phyloP scores from a whole-genome alignment of 2,888 invertebrate species.

The Orthosia gothica region DNA sequence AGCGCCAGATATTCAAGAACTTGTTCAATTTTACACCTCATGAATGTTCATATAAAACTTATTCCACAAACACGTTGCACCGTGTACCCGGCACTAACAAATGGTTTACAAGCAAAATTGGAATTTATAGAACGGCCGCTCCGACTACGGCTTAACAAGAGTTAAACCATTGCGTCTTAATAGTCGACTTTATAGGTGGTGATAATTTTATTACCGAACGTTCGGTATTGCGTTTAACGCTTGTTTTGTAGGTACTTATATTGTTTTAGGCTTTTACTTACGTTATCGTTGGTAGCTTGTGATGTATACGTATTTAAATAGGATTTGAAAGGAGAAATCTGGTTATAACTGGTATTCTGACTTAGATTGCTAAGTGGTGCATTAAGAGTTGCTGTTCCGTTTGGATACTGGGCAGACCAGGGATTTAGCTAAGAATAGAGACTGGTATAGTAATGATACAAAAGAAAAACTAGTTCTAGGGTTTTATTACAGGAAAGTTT shows the following conservation, averaged over 20 bases:
- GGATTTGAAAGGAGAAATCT: neutral
- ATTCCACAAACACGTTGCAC: neutral
- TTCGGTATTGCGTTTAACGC: slow-evolving; percentile 37
- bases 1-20: neutral
- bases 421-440: neutral
- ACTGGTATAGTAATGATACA: no score
- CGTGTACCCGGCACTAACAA: slow-evolving; percentile 56
- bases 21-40: neutral
- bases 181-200: slow-evolving; percentile 71
- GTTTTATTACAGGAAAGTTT: no score
- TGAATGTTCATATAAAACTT: neutral
- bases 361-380: neutral
- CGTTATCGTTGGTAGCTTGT: neutral
- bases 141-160: slow-evolving; percentile 68
- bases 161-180: slow-evolving; percentile 73
- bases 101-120: slow-evolving; percentile 73
- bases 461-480: no score
- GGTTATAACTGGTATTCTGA: neutral
- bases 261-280: slow-evolving; percentile 26
- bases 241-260: slow-evolving; percentile 9
- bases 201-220: slow-evolving; percentile 65
- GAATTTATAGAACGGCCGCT: slow-evolving; percentile 73
- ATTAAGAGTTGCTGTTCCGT: no score
- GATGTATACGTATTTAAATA: neutral
- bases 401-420: no score